Conservation (phyloP, 2,888 invertebrate species). For the Chaitophorus viminalis region DNA sequence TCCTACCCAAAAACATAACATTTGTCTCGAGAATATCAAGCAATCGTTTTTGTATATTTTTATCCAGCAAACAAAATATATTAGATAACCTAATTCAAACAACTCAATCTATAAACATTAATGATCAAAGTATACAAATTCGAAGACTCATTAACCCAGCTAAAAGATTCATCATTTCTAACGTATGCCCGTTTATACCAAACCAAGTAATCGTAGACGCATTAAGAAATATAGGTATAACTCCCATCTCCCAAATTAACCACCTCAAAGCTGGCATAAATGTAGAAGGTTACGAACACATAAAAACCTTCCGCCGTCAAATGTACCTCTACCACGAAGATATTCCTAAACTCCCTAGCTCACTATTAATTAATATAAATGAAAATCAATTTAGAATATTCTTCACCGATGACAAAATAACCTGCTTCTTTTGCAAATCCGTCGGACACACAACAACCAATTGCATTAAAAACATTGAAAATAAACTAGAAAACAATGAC, state of each 20-base stretch:
- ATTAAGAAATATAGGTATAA: neutral
- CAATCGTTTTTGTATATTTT: too few relatives aligned
- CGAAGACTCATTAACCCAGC: too few relatives aligned
- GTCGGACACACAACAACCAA: too few relatives aligned
- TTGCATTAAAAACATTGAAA: neutral
- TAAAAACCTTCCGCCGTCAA: neutral
- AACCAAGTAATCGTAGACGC: neutral
- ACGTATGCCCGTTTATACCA: neutral
- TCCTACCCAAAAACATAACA: neutral
- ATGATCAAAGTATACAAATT: too few relatives aligned
- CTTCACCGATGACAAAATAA: conserved; percentile 18
- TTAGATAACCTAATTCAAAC: conserved; percentile 8
- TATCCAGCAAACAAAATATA: neutral
- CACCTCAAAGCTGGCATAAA: too few relatives aligned
- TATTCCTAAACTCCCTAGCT: too few relatives aligned
- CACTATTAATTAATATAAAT: too few relatives aligned
- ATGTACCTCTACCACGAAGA: neutral
- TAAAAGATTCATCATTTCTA: neutral
- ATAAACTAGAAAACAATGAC: neutral
- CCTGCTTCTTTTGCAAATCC: too few relatives aligned
- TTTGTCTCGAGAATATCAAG: neutral
- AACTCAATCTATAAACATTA: too few relatives aligned
- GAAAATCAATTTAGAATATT: neutral
- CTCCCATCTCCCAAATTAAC: too few relatives aligned
- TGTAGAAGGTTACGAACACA: neutral